Conservation (phyloP, 2,888 invertebrate species). For the Syrphus vitripennis region DNA sequence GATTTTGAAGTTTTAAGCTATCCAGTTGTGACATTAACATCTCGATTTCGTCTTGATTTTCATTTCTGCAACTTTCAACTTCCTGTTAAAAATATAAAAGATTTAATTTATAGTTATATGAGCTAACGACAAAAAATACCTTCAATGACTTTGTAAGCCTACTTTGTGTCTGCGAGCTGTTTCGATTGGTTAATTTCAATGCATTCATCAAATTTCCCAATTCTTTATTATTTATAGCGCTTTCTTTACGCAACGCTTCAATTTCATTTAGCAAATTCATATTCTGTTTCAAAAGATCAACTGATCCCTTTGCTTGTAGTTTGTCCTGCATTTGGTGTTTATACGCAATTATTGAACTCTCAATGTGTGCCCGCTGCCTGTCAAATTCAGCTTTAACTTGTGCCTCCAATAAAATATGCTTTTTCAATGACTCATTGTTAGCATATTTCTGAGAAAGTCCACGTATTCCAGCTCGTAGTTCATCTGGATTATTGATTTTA, state of each 20-base stretch:
- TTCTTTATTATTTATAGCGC: slow-evolving; percentile 30
- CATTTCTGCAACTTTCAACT: not conserved
- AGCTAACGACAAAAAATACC: not conserved
- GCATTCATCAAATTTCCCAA: not conserved
- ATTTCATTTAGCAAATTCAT: slow-evolving; percentile 89
- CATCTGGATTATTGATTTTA: slow-evolving; percentile 87
- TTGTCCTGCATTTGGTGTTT: slow-evolving; percentile 50
- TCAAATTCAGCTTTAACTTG: slow-evolving; percentile 89
- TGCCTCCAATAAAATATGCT: slow-evolving; percentile 86
- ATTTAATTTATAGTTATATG: not conserved
- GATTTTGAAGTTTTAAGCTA: not conserved
- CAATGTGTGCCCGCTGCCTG: slow-evolving; percentile 91
- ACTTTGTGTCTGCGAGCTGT: not conserved
- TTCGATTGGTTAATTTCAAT: slow-evolving; percentile 23
- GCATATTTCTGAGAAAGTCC: slow-evolving; percentile 84
- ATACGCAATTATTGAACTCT: slow-evolving; percentile 77
- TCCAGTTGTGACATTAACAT: not conserved
- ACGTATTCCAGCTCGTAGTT: slow-evolving; percentile 77
- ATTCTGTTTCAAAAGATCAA: slow-evolving; percentile 88
- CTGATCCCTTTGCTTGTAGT: slow-evolving; percentile 79
- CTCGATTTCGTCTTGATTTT: not conserved
- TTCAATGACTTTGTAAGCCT: slow-evolving; percentile 17
- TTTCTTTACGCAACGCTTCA: slow-evolving; percentile 85
- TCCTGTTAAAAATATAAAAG: slow-evolving; percentile 15
- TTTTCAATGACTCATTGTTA: slow-evolving; percentile 86